Conservation (phyloP, 2,113 vertebrate species). For the Myrmecobius fasciatus region DNA sequence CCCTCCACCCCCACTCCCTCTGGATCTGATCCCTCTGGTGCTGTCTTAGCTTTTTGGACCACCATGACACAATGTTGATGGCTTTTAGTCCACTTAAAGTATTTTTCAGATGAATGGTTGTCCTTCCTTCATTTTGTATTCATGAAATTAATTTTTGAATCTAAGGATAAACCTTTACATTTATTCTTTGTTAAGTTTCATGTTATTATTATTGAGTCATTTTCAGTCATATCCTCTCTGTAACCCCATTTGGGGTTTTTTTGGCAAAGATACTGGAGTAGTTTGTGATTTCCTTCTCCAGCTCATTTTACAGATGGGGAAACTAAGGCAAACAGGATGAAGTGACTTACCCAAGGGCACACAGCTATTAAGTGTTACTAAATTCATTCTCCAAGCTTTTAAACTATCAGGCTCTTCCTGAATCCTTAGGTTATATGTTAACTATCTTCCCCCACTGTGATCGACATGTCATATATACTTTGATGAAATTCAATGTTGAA, state of each 20-base stretch:
- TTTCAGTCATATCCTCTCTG: not conserved
- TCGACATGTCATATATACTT: not conserved
- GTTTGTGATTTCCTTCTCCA: not conserved
- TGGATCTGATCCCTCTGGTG: not conserved
- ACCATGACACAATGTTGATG: not conserved
- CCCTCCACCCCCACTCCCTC: too few species aligned
- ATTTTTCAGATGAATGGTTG: not conserved
- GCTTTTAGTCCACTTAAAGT: not conserved
- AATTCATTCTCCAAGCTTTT: not conserved
- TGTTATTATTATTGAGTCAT: not conserved
- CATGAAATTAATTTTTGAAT: not conserved
- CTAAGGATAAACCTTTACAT: not conserved
- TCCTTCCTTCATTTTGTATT: not conserved
- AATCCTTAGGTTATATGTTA: not conserved
- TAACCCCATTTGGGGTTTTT: not conserved
- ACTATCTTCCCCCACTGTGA: not conserved
- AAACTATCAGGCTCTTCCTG: not conserved
- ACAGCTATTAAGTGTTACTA: not conserved
- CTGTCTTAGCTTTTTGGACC: not conserved
- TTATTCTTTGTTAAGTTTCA: not conserved
- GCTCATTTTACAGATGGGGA: not conserved
- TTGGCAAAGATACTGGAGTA: not conserved
- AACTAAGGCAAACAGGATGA: not conserved
- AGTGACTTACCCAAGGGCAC: not conserved
- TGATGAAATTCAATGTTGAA: not conserved